A percentile compares a stretch with the other conserved stretches of the same genome.
These are phyloP conservation scores for Copidosoma floridanum DNA, from an alignment of 1,140 invertebrate species.

Conservation along the genomic window DNA sequence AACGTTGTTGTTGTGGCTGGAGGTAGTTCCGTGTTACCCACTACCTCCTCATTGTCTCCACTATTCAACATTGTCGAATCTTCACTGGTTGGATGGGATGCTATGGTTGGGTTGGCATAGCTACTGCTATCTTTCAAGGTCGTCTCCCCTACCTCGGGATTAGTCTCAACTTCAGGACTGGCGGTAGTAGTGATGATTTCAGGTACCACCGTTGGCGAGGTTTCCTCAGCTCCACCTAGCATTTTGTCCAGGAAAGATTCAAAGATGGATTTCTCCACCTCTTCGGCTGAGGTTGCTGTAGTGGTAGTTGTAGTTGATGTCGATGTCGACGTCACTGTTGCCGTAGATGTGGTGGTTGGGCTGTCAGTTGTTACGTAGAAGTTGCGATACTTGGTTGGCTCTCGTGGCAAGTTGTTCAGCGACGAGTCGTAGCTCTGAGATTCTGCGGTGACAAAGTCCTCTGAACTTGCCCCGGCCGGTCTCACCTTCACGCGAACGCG, in stretches of 20 bases:
- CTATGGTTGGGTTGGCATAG: too few relatives aligned
- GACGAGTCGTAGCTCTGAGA: conserved; percentile 47
- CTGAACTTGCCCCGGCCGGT: conserved; percentile 31
- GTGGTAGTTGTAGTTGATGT: conserved; percentile 2
- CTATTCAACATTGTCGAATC: conserved; percentile 17
- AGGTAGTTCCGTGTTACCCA: not conserved
- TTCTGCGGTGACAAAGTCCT: conserved; percentile 49
- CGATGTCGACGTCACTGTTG: not conserved
- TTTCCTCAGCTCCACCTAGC: conserved; percentile 29
- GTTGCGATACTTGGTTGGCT: conserved; percentile 22
- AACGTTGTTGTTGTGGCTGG: too few relatives aligned
- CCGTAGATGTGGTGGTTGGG: not conserved
- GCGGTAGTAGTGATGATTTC: too few relatives aligned
- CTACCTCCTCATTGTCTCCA: conserved; percentile 19
- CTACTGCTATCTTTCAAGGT: not conserved
- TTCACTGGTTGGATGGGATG: not conserved
- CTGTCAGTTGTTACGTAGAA: conserved; percentile 14
- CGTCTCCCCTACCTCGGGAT: too few relatives aligned
- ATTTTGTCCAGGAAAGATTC: conserved; percentile 37
- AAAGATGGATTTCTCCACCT: conserved; percentile 29
- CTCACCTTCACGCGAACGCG: conserved; percentile 46
- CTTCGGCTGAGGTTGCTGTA: not conserved
- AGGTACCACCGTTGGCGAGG: not conserved
- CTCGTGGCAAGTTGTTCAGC: conserved; percentile 40
- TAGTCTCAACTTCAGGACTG: too few relatives aligned